Conservation (phyloP, 2,113 vertebrate species). For the Oryzias curvinotus region DNA sequence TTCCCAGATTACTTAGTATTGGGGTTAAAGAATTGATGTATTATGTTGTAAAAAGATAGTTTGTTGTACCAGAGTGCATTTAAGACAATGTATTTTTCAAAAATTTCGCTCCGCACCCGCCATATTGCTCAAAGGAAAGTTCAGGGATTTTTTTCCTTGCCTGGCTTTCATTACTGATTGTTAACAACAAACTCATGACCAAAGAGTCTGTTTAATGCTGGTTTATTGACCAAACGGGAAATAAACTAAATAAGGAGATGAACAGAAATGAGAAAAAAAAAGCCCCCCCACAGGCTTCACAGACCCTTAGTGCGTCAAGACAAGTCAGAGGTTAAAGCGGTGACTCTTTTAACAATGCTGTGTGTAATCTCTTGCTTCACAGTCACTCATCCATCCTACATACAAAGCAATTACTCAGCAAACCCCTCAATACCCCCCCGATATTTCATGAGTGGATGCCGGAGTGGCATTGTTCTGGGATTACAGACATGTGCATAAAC, state of each 20-base stretch:
- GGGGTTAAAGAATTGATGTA: no score
- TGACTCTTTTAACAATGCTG: conserved; percentile 20
- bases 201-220: no score
- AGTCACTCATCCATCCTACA: conserved; percentile 46
- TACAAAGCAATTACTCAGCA: conserved; percentile 60
- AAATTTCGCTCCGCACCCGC: no score
- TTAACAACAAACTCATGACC: no score
- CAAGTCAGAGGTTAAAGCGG: conserved; percentile 18
- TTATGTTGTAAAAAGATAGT: no score
- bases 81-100: no score
- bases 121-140: no score
- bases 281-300: background rate
- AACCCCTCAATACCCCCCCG: conserved; percentile 20
- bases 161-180: no score
- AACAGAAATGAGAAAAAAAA: background rate
- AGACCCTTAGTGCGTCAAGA: conserved; percentile 5
- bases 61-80: no score
- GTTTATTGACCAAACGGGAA: background rate
- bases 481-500: conserved; percentile 34
- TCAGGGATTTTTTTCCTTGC: no score
- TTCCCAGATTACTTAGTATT: no score
- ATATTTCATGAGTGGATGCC: conserved; percentile 15
- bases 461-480: conserved; percentile 49
- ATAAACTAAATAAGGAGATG: background rate
- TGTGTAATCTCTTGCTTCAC: conserved; percentile 44